A percentile compares a stretch with the other conserved stretches of the same genome.
phyloP scores from a whole-genome alignment of 2,113 vertebrate genomes.

The Hydrochoerus hydrochaeris region DNA sequence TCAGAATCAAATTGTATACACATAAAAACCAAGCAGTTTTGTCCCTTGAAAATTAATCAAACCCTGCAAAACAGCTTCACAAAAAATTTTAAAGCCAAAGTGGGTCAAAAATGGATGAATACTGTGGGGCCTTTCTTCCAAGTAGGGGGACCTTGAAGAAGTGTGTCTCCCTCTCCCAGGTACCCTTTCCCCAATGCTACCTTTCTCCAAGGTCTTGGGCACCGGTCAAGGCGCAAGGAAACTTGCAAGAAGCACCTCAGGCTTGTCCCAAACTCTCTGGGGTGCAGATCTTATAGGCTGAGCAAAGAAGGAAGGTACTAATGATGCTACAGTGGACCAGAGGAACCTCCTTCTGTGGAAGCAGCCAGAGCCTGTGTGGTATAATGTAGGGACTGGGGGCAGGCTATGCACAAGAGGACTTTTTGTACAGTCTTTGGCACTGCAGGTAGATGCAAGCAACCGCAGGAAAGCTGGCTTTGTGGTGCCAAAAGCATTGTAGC shows the following conservation, averaged over 20 bases:
- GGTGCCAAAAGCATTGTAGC: background rate
- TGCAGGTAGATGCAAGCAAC: background rate
- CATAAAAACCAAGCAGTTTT: background rate
- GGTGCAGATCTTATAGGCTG: background rate
- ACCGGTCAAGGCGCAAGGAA: background rate
- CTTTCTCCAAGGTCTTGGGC: background rate
- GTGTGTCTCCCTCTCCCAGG: background rate
- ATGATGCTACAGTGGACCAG: too few species aligned
- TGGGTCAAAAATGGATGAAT: background rate
- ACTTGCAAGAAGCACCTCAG: background rate
- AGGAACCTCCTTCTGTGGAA: background rate
- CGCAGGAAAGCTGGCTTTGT: background rate
- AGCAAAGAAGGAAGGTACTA: background rate
- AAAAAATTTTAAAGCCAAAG: background rate
- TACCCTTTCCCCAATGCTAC: background rate
- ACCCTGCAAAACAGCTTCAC: background rate
- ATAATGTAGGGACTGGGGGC: fast-evolving
- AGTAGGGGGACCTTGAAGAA: too few species aligned
- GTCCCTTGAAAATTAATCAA: conserved; percentile 41
- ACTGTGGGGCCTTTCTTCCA: background rate
- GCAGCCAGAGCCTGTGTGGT: background rate
- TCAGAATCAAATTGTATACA: background rate
- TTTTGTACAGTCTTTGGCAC: conserved; percentile 48
- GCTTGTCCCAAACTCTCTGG: background rate
- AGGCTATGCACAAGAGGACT: background rate